These are phyloP conservation scores for Xestia xanthographa DNA, from an alignment of 2,888 invertebrate species.

Conservation along the genomic window DNA sequence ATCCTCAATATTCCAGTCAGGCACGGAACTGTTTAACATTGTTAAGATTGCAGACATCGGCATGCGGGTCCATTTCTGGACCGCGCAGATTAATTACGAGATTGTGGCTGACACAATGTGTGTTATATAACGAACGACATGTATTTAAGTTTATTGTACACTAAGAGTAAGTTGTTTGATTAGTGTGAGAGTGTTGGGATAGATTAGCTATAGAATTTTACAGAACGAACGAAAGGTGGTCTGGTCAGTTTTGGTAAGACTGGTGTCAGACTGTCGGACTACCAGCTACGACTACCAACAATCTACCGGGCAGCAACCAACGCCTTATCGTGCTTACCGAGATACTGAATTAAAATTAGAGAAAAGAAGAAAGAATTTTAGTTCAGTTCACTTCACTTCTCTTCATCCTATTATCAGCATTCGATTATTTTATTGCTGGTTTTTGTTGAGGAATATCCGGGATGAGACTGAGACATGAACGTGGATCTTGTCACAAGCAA, in stretches of 20 bases:
- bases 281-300: neutral
- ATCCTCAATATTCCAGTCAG: neutral
- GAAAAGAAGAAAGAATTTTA: too few relatives aligned
- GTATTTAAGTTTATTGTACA: slow-evolving; percentile 67
- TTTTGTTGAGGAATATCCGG: too few relatives aligned
- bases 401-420: too few relatives aligned
- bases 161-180: slow-evolving; percentile 29
- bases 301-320: too few relatives aligned
- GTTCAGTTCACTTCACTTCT: too few relatives aligned
- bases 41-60: slow-evolving; percentile 49
- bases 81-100: slow-evolving; percentile 81
- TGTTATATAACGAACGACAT: slow-evolving; percentile 77
- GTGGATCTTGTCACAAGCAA: too few relatives aligned
- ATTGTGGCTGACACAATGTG: slow-evolving; percentile 81
- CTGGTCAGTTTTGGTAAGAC: neutral
- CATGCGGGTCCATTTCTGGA: slow-evolving; percentile 70
- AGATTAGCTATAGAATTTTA: slow-evolving; percentile 5
- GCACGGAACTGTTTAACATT: slow-evolving; percentile 43
- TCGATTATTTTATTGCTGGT: too few relatives aligned
- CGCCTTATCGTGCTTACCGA: too few relatives aligned
- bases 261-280: neutral
- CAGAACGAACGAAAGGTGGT: neutral
- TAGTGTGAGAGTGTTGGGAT: slow-evolving; percentile 16
- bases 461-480: too few relatives aligned
- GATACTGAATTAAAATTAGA: too few relatives aligned